Evolutionary conservation across 2,113 vertebrate genomes (phyloP).

Genomic region (Chloroceryle aenea): DNA sequence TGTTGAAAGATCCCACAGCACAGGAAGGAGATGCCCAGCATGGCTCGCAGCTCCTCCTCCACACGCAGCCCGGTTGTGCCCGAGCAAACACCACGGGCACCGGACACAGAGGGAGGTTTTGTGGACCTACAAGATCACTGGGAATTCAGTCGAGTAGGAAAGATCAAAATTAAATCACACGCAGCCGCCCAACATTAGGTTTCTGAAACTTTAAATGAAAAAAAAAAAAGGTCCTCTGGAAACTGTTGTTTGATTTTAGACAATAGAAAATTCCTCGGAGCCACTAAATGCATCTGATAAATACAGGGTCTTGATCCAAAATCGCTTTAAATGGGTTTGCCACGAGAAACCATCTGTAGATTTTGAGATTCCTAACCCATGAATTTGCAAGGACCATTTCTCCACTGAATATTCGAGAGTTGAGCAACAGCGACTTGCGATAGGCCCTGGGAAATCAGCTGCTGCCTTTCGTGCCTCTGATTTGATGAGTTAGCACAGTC

Average conservation of each 20-base stretch:
- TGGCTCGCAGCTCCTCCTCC: background rate
- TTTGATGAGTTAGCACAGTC: conserved; percentile 30
- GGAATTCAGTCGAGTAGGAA: background rate
- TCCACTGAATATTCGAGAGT: background rate
- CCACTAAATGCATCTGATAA: background rate
- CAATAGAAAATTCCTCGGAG: background rate
- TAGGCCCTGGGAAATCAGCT: conserved; percentile 47
- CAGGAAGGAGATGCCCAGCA: background rate
- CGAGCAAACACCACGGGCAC: background rate
- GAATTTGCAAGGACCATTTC: conserved; percentile 3
- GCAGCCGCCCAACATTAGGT: background rate
- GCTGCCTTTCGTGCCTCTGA: conserved; percentile 34
- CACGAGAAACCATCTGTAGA: background rate
- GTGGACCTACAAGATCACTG: background rate
- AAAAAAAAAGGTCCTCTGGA: background rate
- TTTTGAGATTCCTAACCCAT: conserved; percentile 34
- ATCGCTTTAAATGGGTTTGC: background rate
- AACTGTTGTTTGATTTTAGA: background rate
- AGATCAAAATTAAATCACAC: background rate
- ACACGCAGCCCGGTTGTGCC: background rate
- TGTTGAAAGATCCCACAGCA: background rate
- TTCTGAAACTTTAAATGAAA: background rate
- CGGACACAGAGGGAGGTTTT: background rate
- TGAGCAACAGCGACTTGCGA: conserved; percentile 8
- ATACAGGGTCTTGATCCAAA: background rate